phyloP scores from a whole-genome alignment of 2,888 invertebrate genomes.

The Tenthredo livida region DNA sequence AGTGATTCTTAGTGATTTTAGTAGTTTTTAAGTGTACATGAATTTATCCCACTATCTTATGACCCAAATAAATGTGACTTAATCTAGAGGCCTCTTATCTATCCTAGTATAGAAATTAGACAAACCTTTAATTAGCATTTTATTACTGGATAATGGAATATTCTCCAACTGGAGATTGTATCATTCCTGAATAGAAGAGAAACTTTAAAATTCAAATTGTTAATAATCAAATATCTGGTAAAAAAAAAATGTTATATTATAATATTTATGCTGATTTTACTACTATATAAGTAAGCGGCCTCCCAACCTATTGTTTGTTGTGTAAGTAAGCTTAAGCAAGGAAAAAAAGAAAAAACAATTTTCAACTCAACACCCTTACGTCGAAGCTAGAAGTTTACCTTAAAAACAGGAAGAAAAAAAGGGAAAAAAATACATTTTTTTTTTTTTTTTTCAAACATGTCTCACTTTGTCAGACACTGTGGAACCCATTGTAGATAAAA shows the following conservation, averaged over 20 bases:
- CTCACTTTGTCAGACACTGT: slow-evolving; percentile 27
- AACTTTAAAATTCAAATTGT: slow-evolving; percentile 24
- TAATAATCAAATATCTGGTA: background rate
- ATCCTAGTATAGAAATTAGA: slow-evolving; percentile 7
- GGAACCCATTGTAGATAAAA: slow-evolving; percentile 44
- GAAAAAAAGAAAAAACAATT: background rate
- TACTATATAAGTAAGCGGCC: slow-evolving; percentile 12
- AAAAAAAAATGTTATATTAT: background rate
- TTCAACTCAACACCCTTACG: background rate
- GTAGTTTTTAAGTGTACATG: slow-evolving; percentile 52
- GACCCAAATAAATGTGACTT: slow-evolving; percentile 36
- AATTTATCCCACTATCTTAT: slow-evolving; percentile 38
- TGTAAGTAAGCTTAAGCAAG: slow-evolving; percentile 16
- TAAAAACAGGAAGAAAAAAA: background rate
- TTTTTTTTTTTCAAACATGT: background rate
- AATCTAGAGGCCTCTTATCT: slow-evolving; percentile 35
- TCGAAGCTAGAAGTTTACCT: background rate
- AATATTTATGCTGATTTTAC: slow-evolving; percentile 32
- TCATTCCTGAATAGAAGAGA: background rate
- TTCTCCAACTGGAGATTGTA: background rate
- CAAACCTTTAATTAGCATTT: slow-evolving; percentile 23
- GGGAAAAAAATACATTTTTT: background rate
- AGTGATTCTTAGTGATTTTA: slow-evolving; percentile 50
- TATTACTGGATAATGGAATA: slow-evolving; percentile 24
- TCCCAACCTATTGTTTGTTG: background rate